Base-by-base conservation (phyloP, 2,113 vertebrate genomes). In the Hydrochoerus hydrochaeris region DNA sequence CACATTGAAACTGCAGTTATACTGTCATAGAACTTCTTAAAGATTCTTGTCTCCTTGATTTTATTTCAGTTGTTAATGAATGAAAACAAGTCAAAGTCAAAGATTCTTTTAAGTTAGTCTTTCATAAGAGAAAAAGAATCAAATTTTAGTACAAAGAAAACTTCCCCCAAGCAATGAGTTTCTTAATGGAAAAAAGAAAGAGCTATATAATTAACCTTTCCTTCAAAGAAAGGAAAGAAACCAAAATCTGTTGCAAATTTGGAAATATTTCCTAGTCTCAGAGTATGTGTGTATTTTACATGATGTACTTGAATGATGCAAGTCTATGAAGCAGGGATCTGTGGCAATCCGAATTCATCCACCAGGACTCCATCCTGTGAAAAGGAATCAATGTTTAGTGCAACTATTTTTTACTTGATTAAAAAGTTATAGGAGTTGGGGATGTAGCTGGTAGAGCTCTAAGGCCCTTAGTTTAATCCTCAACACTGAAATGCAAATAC, bases 281-380 rank as follows among this genome's bases (percentile, higher is more conserved):
- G 85, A 98, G 97, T 84, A 77, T 28, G 46, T 77, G 82, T 95
- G 97, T 97, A 95, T 96, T 98, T 97, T 58, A 4, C 88, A 96
- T 71, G 85, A 96, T 92, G 10, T 85, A 94, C 95, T 97, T 96
- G 16, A 94, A 63, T 85, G 95, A 94, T 78, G 60, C 65, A 88
- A 83, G 7, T 98, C 98, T 99, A 99, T 96, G 99, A 99, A 83
- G 99, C 99, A 67, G 99, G 99, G 83, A 99, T 99, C 98, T 99
- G 99, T 93, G 99, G 99, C 97, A 99, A 98, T 77, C 99, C 99
- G 63, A 99, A 99, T 98, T 99, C 99, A 98, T 99, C 99, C 98
- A 99, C 99, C 98, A 99, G 90, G 24, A 99, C 99, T 1, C 99
- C 99, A 89, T 99, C 99, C 99, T 99, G 97, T 95, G 97, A 97